These are phyloP conservation scores for Clusia tigrina DNA, from an alignment of 2,888 invertebrate genomes.

Conservation along the genomic window DNA sequence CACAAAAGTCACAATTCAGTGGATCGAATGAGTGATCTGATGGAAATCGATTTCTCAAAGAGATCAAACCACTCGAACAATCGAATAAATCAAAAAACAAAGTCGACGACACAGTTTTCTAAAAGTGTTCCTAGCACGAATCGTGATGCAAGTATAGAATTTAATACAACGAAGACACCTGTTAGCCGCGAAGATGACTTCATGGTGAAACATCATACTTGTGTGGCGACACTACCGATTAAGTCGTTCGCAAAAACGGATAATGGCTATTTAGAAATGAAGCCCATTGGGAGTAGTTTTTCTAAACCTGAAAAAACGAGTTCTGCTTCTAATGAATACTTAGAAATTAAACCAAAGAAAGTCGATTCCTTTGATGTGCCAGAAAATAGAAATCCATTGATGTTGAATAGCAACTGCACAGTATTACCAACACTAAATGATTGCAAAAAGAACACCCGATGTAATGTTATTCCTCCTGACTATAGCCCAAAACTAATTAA, in stretches of 20 bases:
- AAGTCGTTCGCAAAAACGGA: conserved; percentile 29
- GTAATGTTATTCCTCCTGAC: neutral
- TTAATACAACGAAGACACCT: conserved; percentile 24
- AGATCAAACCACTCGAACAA: conserved; percentile 44
- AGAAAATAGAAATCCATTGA: neutral
- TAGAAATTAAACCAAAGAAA: conserved; percentile 3
- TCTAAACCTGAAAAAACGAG: conserved; percentile 21
- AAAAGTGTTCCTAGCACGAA: conserved; percentile 27
- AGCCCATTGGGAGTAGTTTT: conserved; percentile 63
- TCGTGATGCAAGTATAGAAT: conserved; percentile 22
- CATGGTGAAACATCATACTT: conserved; percentile 37
- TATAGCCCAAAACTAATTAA: neutral
- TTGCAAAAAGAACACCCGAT: neutral
- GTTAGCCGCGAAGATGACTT: conserved; percentile 26
- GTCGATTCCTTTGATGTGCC: neutral
- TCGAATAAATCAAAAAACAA: conserved; percentile 20
- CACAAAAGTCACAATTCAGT: conserved; percentile 66
- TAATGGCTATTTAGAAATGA: conserved; percentile 72
- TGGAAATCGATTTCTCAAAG: conserved; percentile 80
- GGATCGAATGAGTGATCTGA: conserved; percentile 78
- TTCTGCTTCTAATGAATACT: conserved; percentile 1
- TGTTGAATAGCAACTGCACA: conserved; percentile 7
- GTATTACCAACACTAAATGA: conserved; percentile 16
- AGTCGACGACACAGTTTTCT: conserved; percentile 16
- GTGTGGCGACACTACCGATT: conserved; percentile 31